These are phyloP conservation scores for Apistogramma diplotaenia DNA, from an alignment of 2,113 vertebrate genomes.

Conservation along the genomic window DNA sequence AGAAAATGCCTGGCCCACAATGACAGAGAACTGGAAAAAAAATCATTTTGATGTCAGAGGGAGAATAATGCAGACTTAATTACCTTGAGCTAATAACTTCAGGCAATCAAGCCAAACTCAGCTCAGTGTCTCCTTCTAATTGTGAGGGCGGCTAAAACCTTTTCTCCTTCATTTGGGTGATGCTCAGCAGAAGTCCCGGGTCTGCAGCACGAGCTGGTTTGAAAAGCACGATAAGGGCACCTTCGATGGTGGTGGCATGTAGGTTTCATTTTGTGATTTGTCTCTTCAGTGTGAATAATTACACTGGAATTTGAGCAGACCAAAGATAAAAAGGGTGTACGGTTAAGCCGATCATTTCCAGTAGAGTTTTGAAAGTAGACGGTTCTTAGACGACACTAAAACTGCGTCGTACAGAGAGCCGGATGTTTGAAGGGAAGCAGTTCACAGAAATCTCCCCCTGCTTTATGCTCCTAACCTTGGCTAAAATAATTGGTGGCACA, in stretches of 20 bases:
- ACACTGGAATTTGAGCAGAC: constrained; percentile 61
- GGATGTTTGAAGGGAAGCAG: constrained; percentile 15
- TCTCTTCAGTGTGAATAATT: constrained; percentile 70
- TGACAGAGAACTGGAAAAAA: constrained; percentile 51
- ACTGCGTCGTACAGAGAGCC: constrained; percentile 11
- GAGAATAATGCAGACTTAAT: constrained; percentile 77
- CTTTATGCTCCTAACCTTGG: constrained; percentile 31
- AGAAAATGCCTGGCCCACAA: constrained; percentile 11
- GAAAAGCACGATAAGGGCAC: constrained; percentile 59
- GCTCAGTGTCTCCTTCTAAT: constrained; percentile 71
- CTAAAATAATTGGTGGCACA: constrained; percentile 26
- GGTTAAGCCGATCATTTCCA: constrained; percentile 70
- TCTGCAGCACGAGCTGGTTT: constrained; percentile 56
- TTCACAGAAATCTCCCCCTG: constrained; percentile 15
- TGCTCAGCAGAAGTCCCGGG: constrained; percentile 49
- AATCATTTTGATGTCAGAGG: constrained; percentile 43
- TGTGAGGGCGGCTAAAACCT: constrained; percentile 69
- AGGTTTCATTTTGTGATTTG: constrained; percentile 58
- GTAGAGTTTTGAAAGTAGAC: constrained; percentile 48
- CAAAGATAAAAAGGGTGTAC: constrained; percentile 63
- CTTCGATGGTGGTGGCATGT: constrained; percentile 41
- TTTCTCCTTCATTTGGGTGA: constrained; percentile 66
- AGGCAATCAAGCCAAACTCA: constrained; percentile 64
- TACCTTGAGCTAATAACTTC: constrained; percentile 76
- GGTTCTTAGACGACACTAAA: constrained; percentile 46